Percentiles rank a stretch among this genome's conserved stretches.
Evolutionary conservation across 2,113 vertebrate genomes (phyloP).

Genomic region (Echinops telfairi): DNA sequence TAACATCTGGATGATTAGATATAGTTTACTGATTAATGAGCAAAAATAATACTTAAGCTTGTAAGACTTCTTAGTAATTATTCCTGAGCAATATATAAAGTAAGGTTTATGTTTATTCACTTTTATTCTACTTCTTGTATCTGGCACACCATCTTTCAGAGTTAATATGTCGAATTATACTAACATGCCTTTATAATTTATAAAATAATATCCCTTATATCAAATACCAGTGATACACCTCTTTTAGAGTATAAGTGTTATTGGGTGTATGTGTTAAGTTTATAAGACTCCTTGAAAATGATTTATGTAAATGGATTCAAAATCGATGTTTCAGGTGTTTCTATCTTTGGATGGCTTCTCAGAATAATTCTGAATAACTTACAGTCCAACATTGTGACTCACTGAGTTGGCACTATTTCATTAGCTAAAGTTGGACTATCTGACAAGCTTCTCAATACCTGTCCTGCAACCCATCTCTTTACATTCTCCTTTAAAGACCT

Average conservation of each 20-base stretch:
- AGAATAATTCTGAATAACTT: constrained; percentile 67
- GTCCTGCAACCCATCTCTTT: constrained; percentile 68
- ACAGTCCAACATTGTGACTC: constrained; percentile 46
- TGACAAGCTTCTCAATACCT: constrained; percentile 46
- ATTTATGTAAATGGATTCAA: constrained; percentile 71
- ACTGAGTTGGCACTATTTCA: not conserved
- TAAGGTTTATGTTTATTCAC: not conserved
- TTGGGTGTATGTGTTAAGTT: not conserved
- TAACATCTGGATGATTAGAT: not conserved
- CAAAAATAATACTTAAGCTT: not conserved
- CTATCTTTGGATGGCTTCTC: constrained; percentile 56
- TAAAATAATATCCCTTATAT: constrained; percentile 28
- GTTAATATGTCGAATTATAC: not conserved
- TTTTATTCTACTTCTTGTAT: not conserved
- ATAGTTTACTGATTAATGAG: not conserved
- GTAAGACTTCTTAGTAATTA: not conserved
- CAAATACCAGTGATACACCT: not conserved
- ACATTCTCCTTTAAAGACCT: constrained; percentile 70
- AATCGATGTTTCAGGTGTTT: constrained; percentile 66
- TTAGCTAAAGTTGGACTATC: constrained; percentile 49
- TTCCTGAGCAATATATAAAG: not conserved
- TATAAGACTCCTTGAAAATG: not conserved
- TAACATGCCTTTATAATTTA: not conserved
- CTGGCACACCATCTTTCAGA: not conserved
- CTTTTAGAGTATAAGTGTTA: not conserved